Evolutionary conservation across 2,113 vertebrate species (phyloP).

Genomic region (Psilopsiagon aymara): DNA sequence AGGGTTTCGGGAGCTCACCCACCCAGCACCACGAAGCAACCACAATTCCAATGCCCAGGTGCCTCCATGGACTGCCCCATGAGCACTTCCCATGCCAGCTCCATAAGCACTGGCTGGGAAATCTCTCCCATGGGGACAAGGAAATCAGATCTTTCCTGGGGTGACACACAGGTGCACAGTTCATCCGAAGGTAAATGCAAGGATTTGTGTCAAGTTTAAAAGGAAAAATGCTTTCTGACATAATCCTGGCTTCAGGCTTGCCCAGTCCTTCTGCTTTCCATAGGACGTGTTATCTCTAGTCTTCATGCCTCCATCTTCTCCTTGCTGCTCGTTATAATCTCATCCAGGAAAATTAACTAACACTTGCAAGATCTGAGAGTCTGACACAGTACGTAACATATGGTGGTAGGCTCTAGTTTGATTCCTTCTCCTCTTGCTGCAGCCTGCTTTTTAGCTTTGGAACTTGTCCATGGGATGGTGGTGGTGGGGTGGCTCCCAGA

Average conservation of each 20-base stretch:
- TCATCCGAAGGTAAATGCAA: background rate
- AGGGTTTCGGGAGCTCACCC: background rate
- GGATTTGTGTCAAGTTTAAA: background rate
- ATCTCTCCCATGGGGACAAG: background rate
- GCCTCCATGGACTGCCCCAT: background rate
- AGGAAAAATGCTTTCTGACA: background rate
- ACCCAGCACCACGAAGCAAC: background rate
- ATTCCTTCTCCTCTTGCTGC: background rate
- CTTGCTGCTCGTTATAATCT: background rate
- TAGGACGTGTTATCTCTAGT: background rate
- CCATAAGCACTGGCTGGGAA: background rate
- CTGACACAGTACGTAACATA: background rate
- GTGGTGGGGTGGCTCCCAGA: background rate
- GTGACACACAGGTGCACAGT: background rate
- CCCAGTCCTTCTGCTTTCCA: background rate
- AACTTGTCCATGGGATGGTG: background rate
- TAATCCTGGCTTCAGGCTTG: background rate
- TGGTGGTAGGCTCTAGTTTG: background rate
- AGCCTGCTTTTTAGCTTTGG: background rate
- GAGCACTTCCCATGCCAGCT: rapidly evolving
- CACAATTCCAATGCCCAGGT: rapidly evolving
- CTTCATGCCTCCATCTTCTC: background rate
- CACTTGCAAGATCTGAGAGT: background rate
- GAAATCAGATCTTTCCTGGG: background rate
- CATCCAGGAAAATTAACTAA: background rate